Evolutionary conservation across 2,888 invertebrate species (phyloP).

Genomic region (Chymomyza caudatula): DNA sequence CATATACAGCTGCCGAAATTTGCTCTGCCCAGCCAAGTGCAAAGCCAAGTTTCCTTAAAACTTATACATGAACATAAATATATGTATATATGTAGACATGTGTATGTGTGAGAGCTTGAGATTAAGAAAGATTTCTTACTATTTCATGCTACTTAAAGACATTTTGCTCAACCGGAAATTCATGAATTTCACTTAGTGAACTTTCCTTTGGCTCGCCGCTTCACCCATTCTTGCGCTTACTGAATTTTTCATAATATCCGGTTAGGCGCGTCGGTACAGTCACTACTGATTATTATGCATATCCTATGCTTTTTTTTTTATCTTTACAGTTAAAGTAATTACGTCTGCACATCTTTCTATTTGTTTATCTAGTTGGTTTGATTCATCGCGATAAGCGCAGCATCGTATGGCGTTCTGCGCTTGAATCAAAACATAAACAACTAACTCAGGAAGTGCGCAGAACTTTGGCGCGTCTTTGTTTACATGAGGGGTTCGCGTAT

Average conservation of each 20-base stretch:
- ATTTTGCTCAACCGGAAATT: slow-evolving; percentile 42
- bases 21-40: background rate
- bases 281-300: slow-evolving; percentile 1
- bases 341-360: background rate
- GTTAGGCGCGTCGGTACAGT: background rate
- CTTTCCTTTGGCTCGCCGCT: slow-evolving; percentile 16
- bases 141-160: background rate
- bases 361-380: background rate
- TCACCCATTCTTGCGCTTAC: slow-evolving; percentile 16
- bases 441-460: no score
- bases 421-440: no score
- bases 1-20: slow-evolving; percentile 18
- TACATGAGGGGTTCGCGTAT: no score
- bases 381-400: no score
- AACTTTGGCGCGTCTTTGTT: no score
- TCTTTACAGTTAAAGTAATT: background rate
- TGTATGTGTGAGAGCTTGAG: background rate
- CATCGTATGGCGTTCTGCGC: no score
- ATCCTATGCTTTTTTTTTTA: background rate
- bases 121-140: background rate
- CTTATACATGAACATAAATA: background rate
- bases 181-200: slow-evolving; percentile 14
- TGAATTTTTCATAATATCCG: slow-evolving; percentile 14
- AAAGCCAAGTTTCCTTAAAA: background rate
- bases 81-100: background rate